Conservation (phyloP, 2,888 invertebrate species). For the Lasioglossum leucozonium region DNA sequence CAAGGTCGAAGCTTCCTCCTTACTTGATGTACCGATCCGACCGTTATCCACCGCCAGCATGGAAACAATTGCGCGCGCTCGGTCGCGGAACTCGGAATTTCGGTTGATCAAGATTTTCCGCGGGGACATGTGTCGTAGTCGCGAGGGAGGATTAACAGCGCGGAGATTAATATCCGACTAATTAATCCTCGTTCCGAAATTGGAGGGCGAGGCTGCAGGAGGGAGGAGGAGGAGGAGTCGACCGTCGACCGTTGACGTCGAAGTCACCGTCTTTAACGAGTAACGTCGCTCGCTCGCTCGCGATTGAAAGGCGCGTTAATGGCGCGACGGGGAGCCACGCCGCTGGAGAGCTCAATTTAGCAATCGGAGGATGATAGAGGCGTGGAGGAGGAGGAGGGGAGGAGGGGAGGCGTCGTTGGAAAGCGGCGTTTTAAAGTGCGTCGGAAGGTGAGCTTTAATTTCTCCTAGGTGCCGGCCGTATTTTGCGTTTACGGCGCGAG, state of each 20-base stretch:
- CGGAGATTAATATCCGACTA: constrained; percentile 4
- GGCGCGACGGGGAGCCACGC: background rate
- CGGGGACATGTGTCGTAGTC: background rate
- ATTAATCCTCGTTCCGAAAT: constrained; percentile 1
- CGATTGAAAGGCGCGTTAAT: constrained; percentile 15
- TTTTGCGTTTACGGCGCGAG: constrained; percentile 58
- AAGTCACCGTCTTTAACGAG: constrained; percentile 8
- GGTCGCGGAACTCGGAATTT: background rate
- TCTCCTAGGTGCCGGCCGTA: constrained; percentile 32
- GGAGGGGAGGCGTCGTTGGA: background rate
- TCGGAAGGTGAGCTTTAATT: constrained; percentile 49
- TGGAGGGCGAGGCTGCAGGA: background rate
- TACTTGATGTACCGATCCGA: too few species aligned
- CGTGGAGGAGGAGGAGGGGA: too few species aligned
- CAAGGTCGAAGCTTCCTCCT: too few species aligned
- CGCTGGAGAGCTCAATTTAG: constrained; percentile 2
- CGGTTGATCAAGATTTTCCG: background rate
- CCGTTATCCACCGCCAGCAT: too few species aligned
- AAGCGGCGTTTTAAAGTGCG: background rate
- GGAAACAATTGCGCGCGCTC: background rate
- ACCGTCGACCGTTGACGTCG: background rate
- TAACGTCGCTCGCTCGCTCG: background rate
- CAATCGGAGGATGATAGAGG: constrained; percentile 5
- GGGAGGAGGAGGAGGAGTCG: background rate
- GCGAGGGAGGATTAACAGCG: background rate